Evolutionary conservation across 2,797 vertebrate genomes (phyloP), one percentile per base, ranked within the genome.

Genomic region (Gambusia yucatana): DNA sequence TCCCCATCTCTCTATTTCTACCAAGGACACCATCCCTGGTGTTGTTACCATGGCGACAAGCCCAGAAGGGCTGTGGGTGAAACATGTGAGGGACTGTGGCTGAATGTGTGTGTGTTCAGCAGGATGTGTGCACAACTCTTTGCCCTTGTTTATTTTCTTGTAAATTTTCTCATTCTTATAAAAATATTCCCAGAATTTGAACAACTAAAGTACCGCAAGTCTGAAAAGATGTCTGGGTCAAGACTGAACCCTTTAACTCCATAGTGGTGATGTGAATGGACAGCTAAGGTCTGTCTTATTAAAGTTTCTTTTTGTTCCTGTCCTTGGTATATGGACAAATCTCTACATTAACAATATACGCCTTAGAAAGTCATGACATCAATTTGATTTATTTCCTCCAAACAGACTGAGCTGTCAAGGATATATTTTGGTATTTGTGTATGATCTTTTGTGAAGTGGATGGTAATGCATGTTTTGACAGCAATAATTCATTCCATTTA

Each of bases 1-100:
- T 75, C 77, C 82, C 80, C 83, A 92, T 95, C 93, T 92, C 91
- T 94, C 91, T 88, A 92, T 96, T 93, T 94, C 89, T 86, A 92
- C 92, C 95, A 96, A 96, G 95, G 95, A 96, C 95, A 96, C 93
- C 85, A 90, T 94, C 93, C 89, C 88, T 91, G 94, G 93, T 94
- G 94, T 87, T 87, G 95, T 96, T 94, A 92, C 94, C 94, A 96
- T 96, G 95, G 95, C 92, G 94, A 96, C 94, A 79, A 92, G 94
- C 88, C 89, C 93, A 94, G 92, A 93, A 94, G 91, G 94, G 92
- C 88, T 93, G 94, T 94, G 93, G 93, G 94, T 91, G 90, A 93
- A 92, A 92, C 90, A 92, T 91, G 91, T 90, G 87, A 94, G 91
- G 92, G 91, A 94, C 89, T 88, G 82, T 91, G 90, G 88, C 87